Percentiles rank a stretch among this genome's conserved stretches.
These are phyloP conservation scores for Tamias sibiricus DNA, from an alignment of 2,113 vertebrate species.

Conservation along the genomic window DNA sequence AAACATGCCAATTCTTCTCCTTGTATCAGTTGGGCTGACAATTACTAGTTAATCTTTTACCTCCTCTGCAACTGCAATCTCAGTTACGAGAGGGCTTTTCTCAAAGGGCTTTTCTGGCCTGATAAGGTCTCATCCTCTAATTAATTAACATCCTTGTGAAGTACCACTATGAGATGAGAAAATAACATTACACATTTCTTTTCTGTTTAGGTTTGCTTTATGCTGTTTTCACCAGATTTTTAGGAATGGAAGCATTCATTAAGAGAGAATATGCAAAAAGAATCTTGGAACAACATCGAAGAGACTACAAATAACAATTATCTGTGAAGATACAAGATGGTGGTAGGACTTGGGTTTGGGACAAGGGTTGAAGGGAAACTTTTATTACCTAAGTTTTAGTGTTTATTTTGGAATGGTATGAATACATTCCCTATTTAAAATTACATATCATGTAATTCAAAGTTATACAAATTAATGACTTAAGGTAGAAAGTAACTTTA, in stretches of 20 bases:
- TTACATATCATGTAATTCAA: not conserved
- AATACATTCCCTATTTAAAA: not conserved
- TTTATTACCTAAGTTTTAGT: not conserved
- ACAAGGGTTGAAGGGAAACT: not conserved
- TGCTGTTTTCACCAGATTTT: not conserved
- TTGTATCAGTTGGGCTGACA: not conserved
- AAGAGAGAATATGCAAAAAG: not conserved
- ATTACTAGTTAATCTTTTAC: not conserved
- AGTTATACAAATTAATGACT: not conserved
- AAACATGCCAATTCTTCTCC: not conserved
- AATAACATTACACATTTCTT: not conserved
- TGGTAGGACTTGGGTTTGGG: not conserved
- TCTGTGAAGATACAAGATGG: not conserved
- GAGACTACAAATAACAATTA: not conserved
- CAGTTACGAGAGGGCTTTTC: not conserved
- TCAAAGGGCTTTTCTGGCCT: not conserved
- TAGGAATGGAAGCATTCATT: not conserved
- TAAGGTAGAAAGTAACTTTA: not conserved
- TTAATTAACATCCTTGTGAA: slow-evolving; percentile 61
- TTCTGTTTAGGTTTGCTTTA: slow-evolving; percentile 7
- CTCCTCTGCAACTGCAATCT: not conserved
- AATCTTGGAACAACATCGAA: not conserved
- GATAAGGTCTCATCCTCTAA: slow-evolving; percentile 39
- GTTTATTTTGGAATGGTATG: not conserved
- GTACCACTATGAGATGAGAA: not conserved